Percentiles rank a stretch among this genome's conserved stretches.
Evolutionary conservation across 2,797 vertebrate species (phyloP).

Genomic region (Syncerus caffer): DNA sequence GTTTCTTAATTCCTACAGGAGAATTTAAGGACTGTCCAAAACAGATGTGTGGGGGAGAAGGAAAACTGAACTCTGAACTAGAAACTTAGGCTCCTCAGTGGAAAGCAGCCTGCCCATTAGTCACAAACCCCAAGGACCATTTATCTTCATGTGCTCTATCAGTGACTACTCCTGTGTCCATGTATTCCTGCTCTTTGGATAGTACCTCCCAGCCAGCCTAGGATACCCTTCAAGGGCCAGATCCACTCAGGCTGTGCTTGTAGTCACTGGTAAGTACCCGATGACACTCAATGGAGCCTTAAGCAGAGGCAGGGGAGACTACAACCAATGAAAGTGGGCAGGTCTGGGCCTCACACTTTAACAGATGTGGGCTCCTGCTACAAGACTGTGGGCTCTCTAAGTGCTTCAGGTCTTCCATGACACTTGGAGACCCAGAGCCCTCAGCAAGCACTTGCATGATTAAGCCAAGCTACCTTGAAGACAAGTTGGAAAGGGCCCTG

Average conservation of each 20-base stretch:
- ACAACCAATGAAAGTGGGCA: not conserved
- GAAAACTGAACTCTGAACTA: not conserved
- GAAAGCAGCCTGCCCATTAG: not conserved
- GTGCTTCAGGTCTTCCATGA: not conserved
- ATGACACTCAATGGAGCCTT: not conserved
- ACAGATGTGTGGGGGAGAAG: not conserved
- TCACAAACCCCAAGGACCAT: not conserved
- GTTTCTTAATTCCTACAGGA: not conserved
- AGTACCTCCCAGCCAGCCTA: not conserved
- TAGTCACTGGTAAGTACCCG: not conserved
- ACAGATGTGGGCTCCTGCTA: not conserved
- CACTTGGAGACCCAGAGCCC: not conserved
- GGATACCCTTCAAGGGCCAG: not conserved
- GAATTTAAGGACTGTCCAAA: constrained; percentile 19
- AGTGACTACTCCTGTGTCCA: not conserved
- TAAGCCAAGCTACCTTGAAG: constrained; percentile 88
- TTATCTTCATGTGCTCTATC: not conserved
- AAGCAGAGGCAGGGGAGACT: not conserved
- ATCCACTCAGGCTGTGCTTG: not conserved
- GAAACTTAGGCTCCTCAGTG: not conserved
- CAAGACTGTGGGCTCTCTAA: not conserved
- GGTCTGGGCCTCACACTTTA: not conserved
- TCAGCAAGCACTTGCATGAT: not conserved
- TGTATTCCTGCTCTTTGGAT: not conserved
- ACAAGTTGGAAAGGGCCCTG: constrained; percentile 94